Conservation (phyloP, 2,797 vertebrate species). For the Scolopax rusticola region DNA sequence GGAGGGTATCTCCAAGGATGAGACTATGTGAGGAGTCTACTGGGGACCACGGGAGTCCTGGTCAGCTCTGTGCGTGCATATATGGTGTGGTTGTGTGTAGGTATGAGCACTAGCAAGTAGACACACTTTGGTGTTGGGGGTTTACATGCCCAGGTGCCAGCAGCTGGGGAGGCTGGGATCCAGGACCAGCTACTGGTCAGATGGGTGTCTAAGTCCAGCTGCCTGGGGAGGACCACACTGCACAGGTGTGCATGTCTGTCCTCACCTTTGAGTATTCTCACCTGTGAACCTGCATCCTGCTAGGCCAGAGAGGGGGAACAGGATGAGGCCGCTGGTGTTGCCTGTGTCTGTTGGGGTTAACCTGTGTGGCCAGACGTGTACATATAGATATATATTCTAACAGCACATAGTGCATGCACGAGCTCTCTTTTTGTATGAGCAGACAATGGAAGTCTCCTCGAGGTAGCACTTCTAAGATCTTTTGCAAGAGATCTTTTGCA, state of each 20-base stretch:
- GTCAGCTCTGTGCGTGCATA: accelerated
- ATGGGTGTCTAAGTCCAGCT: not conserved
- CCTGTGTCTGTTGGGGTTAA: not conserved
- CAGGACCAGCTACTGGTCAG: not conserved
- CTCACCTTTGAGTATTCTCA: not conserved
- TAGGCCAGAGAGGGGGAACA: not conserved
- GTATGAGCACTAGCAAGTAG: not conserved
- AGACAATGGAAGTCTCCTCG: not conserved
- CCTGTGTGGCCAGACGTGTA: not conserved
- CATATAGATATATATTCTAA: not conserved
- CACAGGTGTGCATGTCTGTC: not conserved
- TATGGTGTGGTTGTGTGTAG: not conserved
- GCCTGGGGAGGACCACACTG: accelerated
- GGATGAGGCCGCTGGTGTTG: not conserved
- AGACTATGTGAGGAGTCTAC: not conserved
- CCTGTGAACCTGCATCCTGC: not conserved
- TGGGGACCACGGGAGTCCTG: not conserved
- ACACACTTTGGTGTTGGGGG: not conserved
- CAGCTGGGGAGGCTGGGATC: not conserved
- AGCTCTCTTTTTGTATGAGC: not conserved
- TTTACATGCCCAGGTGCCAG: not conserved
- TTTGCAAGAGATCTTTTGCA: not conserved
- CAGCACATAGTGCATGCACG: not conserved
- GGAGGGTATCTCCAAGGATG: not conserved
- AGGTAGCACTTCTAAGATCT: not conserved